Evolutionary conservation across 2,113 vertebrate species (phyloP).

Genomic region (Gallinago media): DNA sequence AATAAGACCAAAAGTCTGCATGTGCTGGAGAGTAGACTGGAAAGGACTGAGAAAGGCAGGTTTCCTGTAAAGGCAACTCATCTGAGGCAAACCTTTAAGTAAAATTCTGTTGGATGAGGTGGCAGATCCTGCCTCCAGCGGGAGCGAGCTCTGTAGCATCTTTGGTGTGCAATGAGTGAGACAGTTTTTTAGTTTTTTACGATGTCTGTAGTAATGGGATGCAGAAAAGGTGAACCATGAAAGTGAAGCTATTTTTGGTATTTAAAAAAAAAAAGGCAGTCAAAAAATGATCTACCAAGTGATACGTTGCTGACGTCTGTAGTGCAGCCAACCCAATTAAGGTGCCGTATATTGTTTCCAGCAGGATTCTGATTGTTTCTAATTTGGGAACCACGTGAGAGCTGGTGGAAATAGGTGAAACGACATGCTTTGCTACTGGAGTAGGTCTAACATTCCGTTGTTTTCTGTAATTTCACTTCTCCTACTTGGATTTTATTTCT

Average conservation of each 20-base stretch:
- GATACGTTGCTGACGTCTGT: constrained; percentile 45
- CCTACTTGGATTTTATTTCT: too few relatives aligned
- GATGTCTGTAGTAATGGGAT: background rate
- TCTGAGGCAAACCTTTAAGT: background rate
- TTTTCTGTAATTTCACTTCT: constrained; percentile 5
- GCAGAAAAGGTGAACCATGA: constrained; percentile 53
- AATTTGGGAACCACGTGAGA: constrained; percentile 52
- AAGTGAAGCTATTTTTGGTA: constrained; percentile 51
- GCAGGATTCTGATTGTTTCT: constrained; percentile 49
- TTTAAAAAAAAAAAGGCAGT: background rate
- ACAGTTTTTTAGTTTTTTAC: background rate
- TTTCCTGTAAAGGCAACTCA: background rate
- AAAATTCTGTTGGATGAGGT: background rate
- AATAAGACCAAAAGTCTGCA: too few relatives aligned
- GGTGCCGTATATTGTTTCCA: constrained; percentile 56
- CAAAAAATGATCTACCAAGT: constrained; percentile 28
- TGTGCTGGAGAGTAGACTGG: too few relatives aligned
- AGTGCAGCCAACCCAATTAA: constrained; percentile 55
- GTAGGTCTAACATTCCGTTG: background rate
- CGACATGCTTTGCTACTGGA: background rate
- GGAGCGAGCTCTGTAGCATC: background rate
- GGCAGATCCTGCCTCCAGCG: background rate
- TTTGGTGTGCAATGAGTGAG: background rate
- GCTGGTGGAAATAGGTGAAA: constrained; percentile 25
- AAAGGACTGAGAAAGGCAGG: too few relatives aligned